Conservation (phyloP, 2,113 vertebrate genomes). For the Eubucco bourcierii region DNA sequence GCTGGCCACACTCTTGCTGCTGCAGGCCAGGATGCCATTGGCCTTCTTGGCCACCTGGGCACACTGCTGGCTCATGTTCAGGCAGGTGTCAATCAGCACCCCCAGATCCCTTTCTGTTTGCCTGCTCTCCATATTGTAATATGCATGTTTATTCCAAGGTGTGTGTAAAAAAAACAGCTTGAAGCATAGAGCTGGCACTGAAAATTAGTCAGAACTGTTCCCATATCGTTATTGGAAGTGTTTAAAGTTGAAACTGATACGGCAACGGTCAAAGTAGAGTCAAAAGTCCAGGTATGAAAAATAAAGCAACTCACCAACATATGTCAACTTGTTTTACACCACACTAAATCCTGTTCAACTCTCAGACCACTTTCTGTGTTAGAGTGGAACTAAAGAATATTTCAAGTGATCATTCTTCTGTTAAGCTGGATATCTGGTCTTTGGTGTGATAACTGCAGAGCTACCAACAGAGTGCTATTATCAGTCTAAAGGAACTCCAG, state of each 20-base stretch:
- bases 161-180: neutral
- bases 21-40: too few species aligned
- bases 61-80: too few species aligned
- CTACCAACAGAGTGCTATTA: neutral
- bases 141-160: neutral
- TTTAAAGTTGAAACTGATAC: neutral
- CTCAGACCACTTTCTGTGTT: neutral
- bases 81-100: too few species aligned
- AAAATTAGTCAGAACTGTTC: neutral
- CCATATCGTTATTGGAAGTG: neutral
- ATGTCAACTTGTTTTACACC: rapidly evolving
- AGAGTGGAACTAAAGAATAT: neutral
- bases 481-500: neutral
- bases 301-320: neutral
- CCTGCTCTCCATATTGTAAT: too few species aligned
- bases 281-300: neutral
- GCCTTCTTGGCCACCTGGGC: too few species aligned
- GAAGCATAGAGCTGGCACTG: neutral
- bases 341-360: neutral
- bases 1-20: too few species aligned
- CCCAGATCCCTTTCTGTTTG: too few species aligned
- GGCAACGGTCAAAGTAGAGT: neutral
- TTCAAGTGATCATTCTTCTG: neutral
- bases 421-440: neutral
- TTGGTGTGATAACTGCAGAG: neutral